Conservation (phyloP, 2,113 vertebrate species). For the Sigmodon hispidus region DNA sequence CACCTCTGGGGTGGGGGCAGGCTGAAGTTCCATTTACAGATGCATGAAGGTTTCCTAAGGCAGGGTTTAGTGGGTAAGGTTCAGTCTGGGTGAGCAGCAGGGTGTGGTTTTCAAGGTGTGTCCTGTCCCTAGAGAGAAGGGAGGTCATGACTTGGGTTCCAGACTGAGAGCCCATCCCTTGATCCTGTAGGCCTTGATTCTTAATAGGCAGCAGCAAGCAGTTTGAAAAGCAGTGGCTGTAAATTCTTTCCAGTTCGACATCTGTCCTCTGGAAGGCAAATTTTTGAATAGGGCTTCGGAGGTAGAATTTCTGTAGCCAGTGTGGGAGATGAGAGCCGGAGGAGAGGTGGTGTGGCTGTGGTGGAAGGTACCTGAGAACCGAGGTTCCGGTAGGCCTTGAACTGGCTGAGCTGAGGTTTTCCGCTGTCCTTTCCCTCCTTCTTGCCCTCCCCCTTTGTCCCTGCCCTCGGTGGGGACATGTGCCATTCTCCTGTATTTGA, state of each 20-base stretch:
- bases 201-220: background rate
- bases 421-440: background rate
- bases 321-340: background rate
- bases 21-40: background rate
- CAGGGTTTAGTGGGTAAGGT: background rate
- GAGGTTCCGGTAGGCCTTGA: background rate
- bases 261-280: background rate
- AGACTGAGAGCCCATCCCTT: background rate
- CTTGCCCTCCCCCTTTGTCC: background rate
- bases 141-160: background rate
- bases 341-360: background rate
- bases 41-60: background rate
- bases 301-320: conserved; percentile 19
- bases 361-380: fast-evolving
- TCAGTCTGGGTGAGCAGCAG: background rate
- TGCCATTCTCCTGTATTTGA: background rate
- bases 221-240: background rate
- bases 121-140: background rate
- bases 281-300: background rate
- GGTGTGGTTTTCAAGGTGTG: background rate
- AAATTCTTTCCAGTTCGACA: background rate
- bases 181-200: background rate
- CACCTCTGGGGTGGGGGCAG: background rate
- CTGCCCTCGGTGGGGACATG: background rate
- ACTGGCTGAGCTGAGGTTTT: too few species aligned